These are phyloP conservation scores for Zosterops borbonicus DNA, from an alignment of 2,113 vertebrate species.

Conservation along the genomic window DNA sequence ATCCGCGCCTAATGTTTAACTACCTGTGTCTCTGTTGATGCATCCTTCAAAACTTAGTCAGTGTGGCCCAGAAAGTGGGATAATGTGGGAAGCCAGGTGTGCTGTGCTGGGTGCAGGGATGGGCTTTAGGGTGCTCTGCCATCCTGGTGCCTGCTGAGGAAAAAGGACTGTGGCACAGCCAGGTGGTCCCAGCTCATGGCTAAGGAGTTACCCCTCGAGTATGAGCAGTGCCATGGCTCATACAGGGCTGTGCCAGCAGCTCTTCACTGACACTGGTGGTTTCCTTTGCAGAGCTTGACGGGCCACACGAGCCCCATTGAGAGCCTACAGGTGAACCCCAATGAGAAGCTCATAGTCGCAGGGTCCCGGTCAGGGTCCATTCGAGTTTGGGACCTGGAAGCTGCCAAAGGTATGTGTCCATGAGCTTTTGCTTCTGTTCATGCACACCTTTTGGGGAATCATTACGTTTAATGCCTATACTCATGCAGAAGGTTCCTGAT, in stretches of 20 bases:
- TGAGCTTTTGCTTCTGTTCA: neutral
- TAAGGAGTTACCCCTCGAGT: rapidly evolving
- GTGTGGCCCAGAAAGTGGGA: neutral
- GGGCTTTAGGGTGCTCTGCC: neutral
- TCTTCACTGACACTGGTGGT: neutral
- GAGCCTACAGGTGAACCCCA: slow-evolving; percentile 88
- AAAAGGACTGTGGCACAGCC: neutral
- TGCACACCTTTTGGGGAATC: neutral
- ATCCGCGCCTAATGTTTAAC: neutral
- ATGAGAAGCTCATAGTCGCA: slow-evolving; percentile 90
- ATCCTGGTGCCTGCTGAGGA: neutral
- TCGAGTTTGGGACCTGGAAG: slow-evolving; percentile 95
- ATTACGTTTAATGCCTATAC: neutral
- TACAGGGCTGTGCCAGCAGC: neutral
- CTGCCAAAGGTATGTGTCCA: slow-evolving; percentile 89
- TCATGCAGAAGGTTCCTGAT: neutral
- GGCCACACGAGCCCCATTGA: slow-evolving; percentile 90
- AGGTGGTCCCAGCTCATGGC: neutral
- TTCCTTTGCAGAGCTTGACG: slow-evolving; percentile 84
- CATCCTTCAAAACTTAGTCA: neutral
- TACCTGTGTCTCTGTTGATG: neutral
- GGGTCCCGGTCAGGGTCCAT: slow-evolving; percentile 95
- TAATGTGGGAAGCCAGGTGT: neutral
- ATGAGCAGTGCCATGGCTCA: rapidly evolving
- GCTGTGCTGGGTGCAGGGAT: rapidly evolving